These are phyloP conservation scores for Sakesphorus luctuosus DNA, from an alignment of 2,113 vertebrate species.

Conservation along the genomic window DNA sequence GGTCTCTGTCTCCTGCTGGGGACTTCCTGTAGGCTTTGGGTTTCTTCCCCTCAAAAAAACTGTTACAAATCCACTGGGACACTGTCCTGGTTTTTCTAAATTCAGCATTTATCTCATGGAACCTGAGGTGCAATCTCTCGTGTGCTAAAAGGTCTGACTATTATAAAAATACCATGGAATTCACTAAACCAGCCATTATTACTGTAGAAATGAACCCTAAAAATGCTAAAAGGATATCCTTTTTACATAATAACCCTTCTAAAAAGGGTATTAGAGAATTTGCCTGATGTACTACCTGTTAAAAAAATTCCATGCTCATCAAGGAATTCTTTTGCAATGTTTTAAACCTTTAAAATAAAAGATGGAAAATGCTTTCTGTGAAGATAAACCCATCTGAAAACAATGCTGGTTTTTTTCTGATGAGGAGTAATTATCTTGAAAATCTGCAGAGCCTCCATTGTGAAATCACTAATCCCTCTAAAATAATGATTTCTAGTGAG, in stretches of 20 bases:
- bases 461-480: conserved; percentile 59
- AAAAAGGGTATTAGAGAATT: conserved; percentile 21
- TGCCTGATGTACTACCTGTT: not conserved
- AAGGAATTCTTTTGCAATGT: not conserved
- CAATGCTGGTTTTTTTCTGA: not conserved
- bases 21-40: not conserved
- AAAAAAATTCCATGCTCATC: not conserved
- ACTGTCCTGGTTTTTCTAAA: not conserved
- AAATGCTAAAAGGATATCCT: not conserved
- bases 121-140: not conserved
- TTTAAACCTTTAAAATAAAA: conserved; percentile 43
- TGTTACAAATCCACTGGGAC: not conserved
- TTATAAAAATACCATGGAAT: not conserved
- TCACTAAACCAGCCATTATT: not conserved
- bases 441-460: conserved; percentile 47
- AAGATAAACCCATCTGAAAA: conserved; percentile 38
- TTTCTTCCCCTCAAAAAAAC: not conserved
- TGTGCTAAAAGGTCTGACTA: not conserved
- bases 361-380: not conserved
- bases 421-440: conserved; percentile 59
- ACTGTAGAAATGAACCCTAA: not conserved
- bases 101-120: not conserved
- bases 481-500: conserved; percentile 47
- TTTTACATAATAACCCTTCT: not conserved
- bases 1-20: not conserved